Percentiles rank a stretch among this genome's conserved stretches.
phyloP scores from a whole-genome alignment of 1,140 invertebrate genomes.

The Achroia grisella region DNA sequence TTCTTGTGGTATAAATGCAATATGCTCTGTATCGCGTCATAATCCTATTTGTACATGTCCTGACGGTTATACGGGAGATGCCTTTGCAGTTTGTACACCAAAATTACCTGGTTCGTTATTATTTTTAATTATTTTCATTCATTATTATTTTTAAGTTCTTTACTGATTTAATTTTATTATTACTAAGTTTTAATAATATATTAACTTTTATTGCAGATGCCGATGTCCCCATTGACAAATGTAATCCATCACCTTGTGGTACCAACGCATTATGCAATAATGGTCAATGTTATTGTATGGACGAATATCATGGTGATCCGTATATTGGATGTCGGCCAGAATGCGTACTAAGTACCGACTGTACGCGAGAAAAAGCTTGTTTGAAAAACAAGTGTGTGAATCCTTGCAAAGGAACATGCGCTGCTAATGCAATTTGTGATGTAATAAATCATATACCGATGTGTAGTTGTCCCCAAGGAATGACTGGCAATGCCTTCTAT shows the following conservation, averaged over 20 bases:
- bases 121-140: background rate
- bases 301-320: conserved; percentile 81
- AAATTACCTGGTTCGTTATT: conserved; percentile 59
- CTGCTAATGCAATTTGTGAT: conserved; percentile 78
- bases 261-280: conserved; percentile 76
- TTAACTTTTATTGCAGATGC: conserved; percentile 16
- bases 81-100: conserved; percentile 75
- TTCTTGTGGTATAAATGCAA: conserved; percentile 79
- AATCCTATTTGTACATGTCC: conserved; percentile 82
- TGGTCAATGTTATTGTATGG: conserved; percentile 77
- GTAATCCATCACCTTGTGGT: conserved; percentile 81
- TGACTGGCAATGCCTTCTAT: conserved; percentile 78
- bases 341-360: conserved; percentile 81
- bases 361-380: conserved; percentile 80
- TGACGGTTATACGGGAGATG: conserved; percentile 81
- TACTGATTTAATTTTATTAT: background rate
- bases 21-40: conserved; percentile 83
- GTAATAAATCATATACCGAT: conserved; percentile 82
- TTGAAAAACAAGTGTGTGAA: conserved; percentile 80
- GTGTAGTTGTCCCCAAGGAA: conserved; percentile 79
- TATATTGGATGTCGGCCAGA: conserved; percentile 80
- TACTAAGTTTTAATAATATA: background rate
- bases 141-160: background rate
- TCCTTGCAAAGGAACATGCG: conserved; percentile 81
- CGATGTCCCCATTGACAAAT: conserved; percentile 36